phyloP scores from a whole-genome alignment of 2,888 invertebrate genomes.

The Euplagia quadripunctaria region DNA sequence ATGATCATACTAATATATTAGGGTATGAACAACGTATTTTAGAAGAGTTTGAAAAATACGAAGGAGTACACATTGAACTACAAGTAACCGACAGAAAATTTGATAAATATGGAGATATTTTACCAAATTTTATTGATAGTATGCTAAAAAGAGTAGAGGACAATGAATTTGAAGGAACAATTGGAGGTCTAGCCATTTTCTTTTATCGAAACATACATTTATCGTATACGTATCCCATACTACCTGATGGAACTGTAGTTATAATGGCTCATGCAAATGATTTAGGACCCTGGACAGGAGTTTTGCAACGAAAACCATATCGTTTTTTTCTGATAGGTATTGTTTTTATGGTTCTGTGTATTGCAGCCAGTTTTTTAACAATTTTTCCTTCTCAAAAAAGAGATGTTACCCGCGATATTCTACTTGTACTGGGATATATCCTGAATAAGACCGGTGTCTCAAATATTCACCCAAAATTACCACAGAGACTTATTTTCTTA shows the following conservation, averaged over 20 bases:
- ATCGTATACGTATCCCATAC: conserved; percentile 48
- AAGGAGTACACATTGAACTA: too few species aligned
- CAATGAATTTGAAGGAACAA: conserved; percentile 54
- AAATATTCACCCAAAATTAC: too few species aligned
- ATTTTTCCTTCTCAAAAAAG: conserved; percentile 46
- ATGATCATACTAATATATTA: conserved; percentile 36
- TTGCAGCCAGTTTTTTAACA: conserved; percentile 37
- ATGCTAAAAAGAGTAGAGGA: conserved; percentile 46
- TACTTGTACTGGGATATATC: too few species aligned
- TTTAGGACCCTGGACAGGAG: conserved; percentile 41
- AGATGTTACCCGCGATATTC: conserved; percentile 45
- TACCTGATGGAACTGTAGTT: conserved; percentile 34
- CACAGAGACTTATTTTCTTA: too few species aligned
- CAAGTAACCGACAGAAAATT: too few species aligned
- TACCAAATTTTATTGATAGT: conserved; percentile 38
- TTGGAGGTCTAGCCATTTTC: conserved; percentile 14
- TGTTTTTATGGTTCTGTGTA: conserved; percentile 48
- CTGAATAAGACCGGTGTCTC: too few species aligned
- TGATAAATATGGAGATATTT: too few species aligned
- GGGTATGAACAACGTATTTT: conserved; percentile 54
- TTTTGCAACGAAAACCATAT: conserved; percentile 26
- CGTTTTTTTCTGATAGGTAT: conserved; percentile 22
- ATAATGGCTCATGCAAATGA: conserved; percentile 38
- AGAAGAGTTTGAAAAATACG: too few species aligned
- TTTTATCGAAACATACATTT: conserved; percentile 10